A percentile compares a stretch with the other conserved stretches of the same genome.
These are phyloP conservation scores for Python bivittatus DNA, from an alignment of 2,113 vertebrate genomes.

Conservation along the genomic window DNA sequence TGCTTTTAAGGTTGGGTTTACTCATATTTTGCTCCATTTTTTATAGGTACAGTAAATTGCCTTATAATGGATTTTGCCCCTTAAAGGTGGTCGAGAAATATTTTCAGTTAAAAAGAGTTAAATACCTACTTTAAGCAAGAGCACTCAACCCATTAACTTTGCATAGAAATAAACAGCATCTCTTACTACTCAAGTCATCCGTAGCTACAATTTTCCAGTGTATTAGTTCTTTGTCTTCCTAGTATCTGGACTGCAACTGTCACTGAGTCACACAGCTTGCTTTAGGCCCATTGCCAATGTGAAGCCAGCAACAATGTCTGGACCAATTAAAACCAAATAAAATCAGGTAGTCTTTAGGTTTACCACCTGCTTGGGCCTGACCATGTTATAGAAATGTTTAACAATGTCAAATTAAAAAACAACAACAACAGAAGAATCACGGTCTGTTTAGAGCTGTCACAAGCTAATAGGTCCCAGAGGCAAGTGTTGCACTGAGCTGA, in stretches of 20 bases:
- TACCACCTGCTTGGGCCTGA: slow-evolving; percentile 8
- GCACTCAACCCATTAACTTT: slow-evolving; percentile 50
- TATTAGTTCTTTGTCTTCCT: slow-evolving; percentile 75
- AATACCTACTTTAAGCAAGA: slow-evolving; percentile 42
- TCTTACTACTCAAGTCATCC: slow-evolving; percentile 48
- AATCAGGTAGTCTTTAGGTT: slow-evolving; percentile 69
- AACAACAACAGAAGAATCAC: neutral
- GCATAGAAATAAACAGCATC: slow-evolving; percentile 24
- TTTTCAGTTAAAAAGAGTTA: neutral
- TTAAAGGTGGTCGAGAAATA: neutral
- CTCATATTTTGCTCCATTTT: neutral
- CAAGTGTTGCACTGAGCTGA: neutral
- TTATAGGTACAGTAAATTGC: neutral
- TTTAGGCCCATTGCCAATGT: slow-evolving; percentile 70
- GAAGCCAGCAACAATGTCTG: slow-evolving; percentile 76
- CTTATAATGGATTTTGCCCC: neutral
- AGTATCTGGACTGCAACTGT: slow-evolving; percentile 74
- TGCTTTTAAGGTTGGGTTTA: neutral
- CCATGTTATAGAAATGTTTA: slow-evolving; percentile 16
- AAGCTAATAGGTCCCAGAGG: slow-evolving; percentile 25
- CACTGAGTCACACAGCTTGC: slow-evolving; percentile 79
- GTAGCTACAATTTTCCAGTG: slow-evolving; percentile 62
- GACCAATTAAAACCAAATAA: slow-evolving; percentile 49
- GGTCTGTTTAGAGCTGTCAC: neutral
- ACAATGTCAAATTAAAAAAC: neutral